Evolutionary conservation across 2,113 vertebrate genomes (phyloP), one percentile per base, ranked within the genome.

Genomic region (Alligator sinensis): DNA sequence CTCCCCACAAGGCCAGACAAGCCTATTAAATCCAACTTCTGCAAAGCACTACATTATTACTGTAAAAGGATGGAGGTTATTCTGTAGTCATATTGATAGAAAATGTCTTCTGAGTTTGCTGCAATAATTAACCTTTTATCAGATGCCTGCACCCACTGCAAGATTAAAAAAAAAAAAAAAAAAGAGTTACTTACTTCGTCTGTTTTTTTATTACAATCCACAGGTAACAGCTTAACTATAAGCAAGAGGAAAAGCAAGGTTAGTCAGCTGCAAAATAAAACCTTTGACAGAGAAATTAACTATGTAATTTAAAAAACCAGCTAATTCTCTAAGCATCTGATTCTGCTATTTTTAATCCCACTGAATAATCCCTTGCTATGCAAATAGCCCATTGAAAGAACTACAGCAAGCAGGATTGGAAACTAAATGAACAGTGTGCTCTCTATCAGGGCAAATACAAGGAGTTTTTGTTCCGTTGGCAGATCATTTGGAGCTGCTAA

Each of bases 151-250:
- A 59, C 24, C 88, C 86, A 72, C n/a, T 11, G 59, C 62, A 92
- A 12, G 17, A 95, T 18, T 54, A 80, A 83, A 47, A 87, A 82
- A 92, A 89, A 96, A 96, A 90, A 77, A 96, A 89, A 96, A 96
- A 90, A 77, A 96, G 91, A 90, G 62, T 79, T 16, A 91, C 98
- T 98, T 97, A 98, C 98, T 92, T 93, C 91, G 90, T 98, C 98
- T 11, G 95, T 97, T 90, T 97, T 98, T 87, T 94, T 94, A 62
- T 97, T 96, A 96, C 98, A 98, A 95, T 98, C 98, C 98, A 98
- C 89, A 60, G 98, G 94, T 96, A 98, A 90, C 62, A 98, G 93
- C 91, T 98, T 97, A 97, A 98, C 98, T 98, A 86, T 15, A 77
- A 97, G 89, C 94, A 85, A 98, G 93, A 96, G 82, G 83, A 89